Evolutionary conservation across 2,797 vertebrate species (phyloP), one percentile per base, ranked within the genome.

Genomic region (Perodicticus potto): DNA sequence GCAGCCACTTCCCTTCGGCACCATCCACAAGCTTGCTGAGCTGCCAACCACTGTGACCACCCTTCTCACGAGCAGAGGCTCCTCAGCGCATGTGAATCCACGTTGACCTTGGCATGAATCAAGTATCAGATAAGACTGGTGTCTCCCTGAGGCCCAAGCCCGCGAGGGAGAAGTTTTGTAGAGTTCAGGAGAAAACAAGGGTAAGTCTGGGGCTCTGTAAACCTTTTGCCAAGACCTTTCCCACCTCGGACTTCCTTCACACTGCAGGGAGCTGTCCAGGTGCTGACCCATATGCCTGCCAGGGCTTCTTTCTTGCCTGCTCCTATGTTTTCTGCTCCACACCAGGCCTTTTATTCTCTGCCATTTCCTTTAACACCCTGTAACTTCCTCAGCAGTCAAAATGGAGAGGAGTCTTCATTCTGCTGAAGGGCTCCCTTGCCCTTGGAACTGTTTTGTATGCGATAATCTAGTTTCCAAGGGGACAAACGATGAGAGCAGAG

Each of bases 391-490:
- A 2, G 43, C 23, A 1, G 70, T n/a, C 63, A 29, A 49, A 53
- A 78, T 8, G 16, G 20, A 86, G 83, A 57, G 45, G 23, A 12
- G 59, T 32, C 78, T 83, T 57, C 63, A 2, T 40, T 14, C 8
- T 27, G 37, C 2, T 0, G 74, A 43, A 1, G 73, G 95, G n/a
- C n/a, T 32, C 27, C 74, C 40, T 63, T 67, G 93, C 69, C 93
- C 93, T 53, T 55, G 81, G 57, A 34, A 49, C 80, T 74, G 61
- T 78, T 91, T 80, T 32, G 91, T 82, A 89, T 97, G 95, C 86
- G 43, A 73, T 83, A 12, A 70, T 77, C 94, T 53, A 69, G 96
- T 94, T 95, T 91, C 96, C 91, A 95, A 95, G 94, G 97, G 96
- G 91, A 96, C 67, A 17, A 67, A 69, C 37, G 16, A 37, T 11